Percentiles rank a stretch among this genome's conserved stretches.
phyloP scores from a whole-genome alignment of 2,888 invertebrate genomes.

The Idaea biselata region DNA sequence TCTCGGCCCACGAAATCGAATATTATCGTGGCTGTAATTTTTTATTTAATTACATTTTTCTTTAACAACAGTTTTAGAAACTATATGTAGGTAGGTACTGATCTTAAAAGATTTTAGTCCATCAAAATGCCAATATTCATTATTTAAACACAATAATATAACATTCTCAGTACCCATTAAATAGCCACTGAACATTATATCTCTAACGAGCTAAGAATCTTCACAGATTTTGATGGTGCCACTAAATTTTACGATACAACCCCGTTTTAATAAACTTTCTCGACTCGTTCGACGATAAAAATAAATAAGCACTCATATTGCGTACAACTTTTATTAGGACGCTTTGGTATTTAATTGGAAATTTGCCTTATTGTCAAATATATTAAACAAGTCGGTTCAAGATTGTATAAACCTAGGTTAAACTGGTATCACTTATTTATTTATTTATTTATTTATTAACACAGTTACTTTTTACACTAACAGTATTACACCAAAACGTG shows the following conservation, averaged over 20 bases:
- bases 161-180: background rate
- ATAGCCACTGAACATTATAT: background rate
- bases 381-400: background rate
- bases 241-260: conserved; percentile 33
- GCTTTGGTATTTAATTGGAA: background rate
- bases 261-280: conserved; percentile 16
- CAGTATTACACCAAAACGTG: too few species aligned
- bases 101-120: background rate
- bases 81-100: too few species aligned
- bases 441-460: too few species aligned
- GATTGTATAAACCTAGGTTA: too few species aligned
- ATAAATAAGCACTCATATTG: conserved; percentile 38
- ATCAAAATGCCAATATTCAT: background rate
- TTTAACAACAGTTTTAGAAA: too few species aligned
- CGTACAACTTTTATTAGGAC: conserved; percentile 2
- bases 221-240: conserved; percentile 54
- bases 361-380: background rate
- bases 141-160: background rate
- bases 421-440: too few species aligned
- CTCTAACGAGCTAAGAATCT: conserved; percentile 4
- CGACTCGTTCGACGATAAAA: conserved; percentile 33
- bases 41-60: too few species aligned
- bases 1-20: too few species aligned
- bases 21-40: too few species aligned
- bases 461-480: too few species aligned